Conservation (phyloP, 1,140 invertebrate genomes). For the Rhysida immarginata region DNA sequence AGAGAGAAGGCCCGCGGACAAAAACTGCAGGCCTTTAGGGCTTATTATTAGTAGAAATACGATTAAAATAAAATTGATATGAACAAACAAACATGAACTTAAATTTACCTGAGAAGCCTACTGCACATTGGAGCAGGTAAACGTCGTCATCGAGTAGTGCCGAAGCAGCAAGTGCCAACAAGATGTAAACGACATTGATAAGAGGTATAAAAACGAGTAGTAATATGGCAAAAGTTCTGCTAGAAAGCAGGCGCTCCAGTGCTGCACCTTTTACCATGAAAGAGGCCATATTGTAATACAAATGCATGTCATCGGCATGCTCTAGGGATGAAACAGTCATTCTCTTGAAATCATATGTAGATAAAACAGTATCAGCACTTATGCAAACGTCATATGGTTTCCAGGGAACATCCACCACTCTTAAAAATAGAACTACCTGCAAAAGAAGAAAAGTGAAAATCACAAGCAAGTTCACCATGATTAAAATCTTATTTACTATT, state of each 20-base stretch:
- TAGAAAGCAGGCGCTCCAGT: slow-evolving; percentile 41
- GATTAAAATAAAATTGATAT: no score
- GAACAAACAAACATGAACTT: no score
- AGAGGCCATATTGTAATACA: slow-evolving; percentile 59
- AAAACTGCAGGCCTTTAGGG: no score
- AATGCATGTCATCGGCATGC: slow-evolving; percentile 53
- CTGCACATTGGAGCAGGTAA: slow-evolving; percentile 41
- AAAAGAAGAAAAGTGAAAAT: no score
- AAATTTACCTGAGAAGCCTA: slow-evolving; percentile 49
- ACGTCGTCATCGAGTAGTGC: slow-evolving; percentile 18
- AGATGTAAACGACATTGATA: slow-evolving; percentile 39
- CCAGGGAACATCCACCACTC: no score
- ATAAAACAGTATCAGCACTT: slow-evolving; percentile 37
- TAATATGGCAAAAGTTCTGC: slow-evolving; percentile 40
- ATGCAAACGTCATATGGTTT: slow-evolving; percentile 41
- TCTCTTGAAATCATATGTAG: slow-evolving; percentile 38
- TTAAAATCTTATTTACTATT: no score
- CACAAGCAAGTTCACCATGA: no score
- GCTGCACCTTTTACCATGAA: slow-evolving; percentile 45
- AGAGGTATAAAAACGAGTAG: slow-evolving; percentile 38
- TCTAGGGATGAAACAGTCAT: slow-evolving; percentile 45
- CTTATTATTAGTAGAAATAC: no score
- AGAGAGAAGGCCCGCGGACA: no score
- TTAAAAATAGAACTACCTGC: no score
- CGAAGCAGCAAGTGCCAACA: slow-evolving; percentile 25